phyloP scores from a whole-genome alignment of 1,140 invertebrate species.

The Caenorhabditis remanei region DNA sequence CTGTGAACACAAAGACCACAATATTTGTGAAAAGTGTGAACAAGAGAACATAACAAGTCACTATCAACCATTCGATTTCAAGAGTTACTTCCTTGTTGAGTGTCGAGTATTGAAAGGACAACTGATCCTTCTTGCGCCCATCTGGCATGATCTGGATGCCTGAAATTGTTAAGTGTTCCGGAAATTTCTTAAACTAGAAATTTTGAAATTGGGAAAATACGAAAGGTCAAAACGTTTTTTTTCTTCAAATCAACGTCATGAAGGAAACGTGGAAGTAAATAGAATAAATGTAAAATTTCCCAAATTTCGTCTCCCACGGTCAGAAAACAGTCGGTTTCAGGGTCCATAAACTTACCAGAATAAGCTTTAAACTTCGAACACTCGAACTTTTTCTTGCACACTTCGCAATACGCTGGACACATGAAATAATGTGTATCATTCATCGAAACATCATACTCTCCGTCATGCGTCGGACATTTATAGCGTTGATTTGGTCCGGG shows the following conservation, averaged over 20 bases:
- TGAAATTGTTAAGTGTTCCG: neutral
- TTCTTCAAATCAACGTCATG: no score
- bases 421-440: neutral
- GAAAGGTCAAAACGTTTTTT: no score
- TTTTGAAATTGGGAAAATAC: no score
- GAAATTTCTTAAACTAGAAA: no score
- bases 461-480: neutral
- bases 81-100: neutral
- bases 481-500: neutral
- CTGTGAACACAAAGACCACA: constrained; percentile 10
- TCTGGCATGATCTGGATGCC: constrained; percentile 1
- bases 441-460: neutral
- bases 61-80: neutral
- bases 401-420: neutral
- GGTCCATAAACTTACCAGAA: neutral
- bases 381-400: neutral
- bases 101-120: neutral
- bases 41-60: neutral
- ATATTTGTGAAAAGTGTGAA: constrained; percentile 25
- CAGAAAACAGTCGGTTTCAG: no score
- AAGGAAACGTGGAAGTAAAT: no score
- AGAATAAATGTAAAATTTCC: no score
- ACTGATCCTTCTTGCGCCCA: neutral
- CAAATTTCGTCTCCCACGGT: no score
- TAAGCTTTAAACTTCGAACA: neutral